A percentile compares a stretch with the other conserved stretches of the same genome.
These are phyloP conservation scores for Eriocheir sinensis DNA, from an alignment of 1,140 invertebrate species.

Conservation along the genomic window DNA sequence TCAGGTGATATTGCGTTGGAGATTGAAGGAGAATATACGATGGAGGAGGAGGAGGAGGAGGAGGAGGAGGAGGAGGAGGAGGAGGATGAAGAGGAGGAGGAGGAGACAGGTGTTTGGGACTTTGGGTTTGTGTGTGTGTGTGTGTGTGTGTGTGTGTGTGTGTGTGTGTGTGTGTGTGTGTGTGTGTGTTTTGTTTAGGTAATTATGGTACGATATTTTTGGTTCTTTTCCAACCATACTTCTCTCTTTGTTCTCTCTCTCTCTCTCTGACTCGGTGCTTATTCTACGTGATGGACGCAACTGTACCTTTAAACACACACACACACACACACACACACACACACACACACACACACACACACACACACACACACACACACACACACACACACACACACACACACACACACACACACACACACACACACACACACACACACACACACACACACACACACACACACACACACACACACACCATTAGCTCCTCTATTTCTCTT, in stretches of 20 bases:
- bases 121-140: background rate
- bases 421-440: no score
- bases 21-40: constrained; percentile 25
- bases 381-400: no score
- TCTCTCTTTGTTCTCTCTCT: background rate
- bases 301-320: background rate
- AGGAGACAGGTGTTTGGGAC: background rate
- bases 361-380: no score
- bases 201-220: background rate
- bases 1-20: background rate
- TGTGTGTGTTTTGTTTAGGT: background rate
- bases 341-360: background rate
- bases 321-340: background rate
- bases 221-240: background rate
- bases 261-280: background rate
- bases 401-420: no score
- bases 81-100: background rate
- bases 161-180: background rate
- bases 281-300: background rate
- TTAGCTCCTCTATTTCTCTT: no score
- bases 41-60: background rate
- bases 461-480: no score
- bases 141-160: background rate
- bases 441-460: no score
- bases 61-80: background rate